phyloP scores from a whole-genome alignment of 2,113 vertebrate genomes.

The Coryphaenoides rupestris region DNA sequence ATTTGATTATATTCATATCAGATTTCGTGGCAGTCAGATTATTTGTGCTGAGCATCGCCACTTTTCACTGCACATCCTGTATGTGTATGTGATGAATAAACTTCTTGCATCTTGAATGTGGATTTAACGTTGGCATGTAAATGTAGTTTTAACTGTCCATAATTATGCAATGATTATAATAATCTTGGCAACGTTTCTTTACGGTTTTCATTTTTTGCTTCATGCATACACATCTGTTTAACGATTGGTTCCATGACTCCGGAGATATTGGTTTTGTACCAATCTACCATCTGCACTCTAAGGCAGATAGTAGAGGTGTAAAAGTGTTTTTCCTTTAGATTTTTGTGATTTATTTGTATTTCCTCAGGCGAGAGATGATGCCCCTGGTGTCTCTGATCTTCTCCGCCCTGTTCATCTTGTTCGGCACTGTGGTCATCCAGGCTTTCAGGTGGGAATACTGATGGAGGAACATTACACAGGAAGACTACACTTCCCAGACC shows the following conservation, averaged over 20 bases:
- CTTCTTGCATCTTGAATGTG: too few relatives aligned
- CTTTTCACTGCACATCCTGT: too few relatives aligned
- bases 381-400: slow-evolving; percentile 93
- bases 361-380: slow-evolving; percentile 95
- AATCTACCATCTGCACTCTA: neutral
- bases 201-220: neutral
- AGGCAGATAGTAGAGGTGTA: neutral
- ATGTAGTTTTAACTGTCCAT: neutral
- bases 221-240: too few relatives aligned
- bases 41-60: too few relatives aligned
- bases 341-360: too few relatives aligned
- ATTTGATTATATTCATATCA: neutral
- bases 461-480: too few relatives aligned
- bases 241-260: neutral
- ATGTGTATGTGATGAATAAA: too few relatives aligned
- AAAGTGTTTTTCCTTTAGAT: neutral
- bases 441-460: slow-evolving; percentile 83
- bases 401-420: slow-evolving; percentile 93
- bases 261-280: neutral
- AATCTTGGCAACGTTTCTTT: neutral
- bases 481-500: too few relatives aligned
- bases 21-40: too few relatives aligned
- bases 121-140: neutral
- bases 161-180: too few relatives aligned
- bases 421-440: slow-evolving; percentile 92